Conservation (phyloP, 35 echinoderm and acorn worm genomes). For the Diadema setosum region DNA sequence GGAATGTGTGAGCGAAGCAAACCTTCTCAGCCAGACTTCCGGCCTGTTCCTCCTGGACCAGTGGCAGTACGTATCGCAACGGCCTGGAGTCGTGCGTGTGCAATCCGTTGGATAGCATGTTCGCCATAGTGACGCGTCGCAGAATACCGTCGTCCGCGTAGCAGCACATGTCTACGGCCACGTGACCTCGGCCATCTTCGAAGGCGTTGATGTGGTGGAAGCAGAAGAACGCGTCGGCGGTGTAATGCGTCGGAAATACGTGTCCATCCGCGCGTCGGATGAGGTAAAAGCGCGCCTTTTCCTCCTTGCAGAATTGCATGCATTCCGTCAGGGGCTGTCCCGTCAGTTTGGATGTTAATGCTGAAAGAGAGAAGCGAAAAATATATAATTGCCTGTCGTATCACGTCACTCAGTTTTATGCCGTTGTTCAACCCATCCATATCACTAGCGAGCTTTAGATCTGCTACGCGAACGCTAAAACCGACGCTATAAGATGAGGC, state of each 20-base stretch:
- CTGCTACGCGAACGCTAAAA: no score
- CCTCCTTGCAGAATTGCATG: neutral
- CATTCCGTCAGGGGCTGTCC: neutral
- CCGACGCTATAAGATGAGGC: no score
- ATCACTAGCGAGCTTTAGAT: no score
- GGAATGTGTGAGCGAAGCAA: no score
- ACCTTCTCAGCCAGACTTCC: neutral
- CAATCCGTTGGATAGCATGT: neutral
- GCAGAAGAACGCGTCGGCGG: conserved; percentile 65
- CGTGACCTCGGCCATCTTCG: conserved; percentile 47
- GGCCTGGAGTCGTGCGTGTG: neutral
- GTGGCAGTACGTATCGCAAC: conserved; percentile 50
- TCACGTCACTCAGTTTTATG: no score
- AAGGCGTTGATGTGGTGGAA: conserved; percentile 89
- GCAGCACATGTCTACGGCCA: conserved; percentile 65
- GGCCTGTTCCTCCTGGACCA: conserved; percentile 2
- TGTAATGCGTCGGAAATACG: conserved; percentile 24
- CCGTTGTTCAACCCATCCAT: no score
- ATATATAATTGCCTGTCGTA: no score
- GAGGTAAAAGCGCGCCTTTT: conserved; percentile 21
- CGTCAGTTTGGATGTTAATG: neutral
- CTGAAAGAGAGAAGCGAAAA: neutral
- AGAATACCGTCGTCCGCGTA: conserved; percentile 45
- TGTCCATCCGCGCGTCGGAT: conserved; percentile 32
- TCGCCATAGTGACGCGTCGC: neutral